Conservation (phyloP, 2,888 invertebrate genomes). For the Acleris sparsana region DNA sequence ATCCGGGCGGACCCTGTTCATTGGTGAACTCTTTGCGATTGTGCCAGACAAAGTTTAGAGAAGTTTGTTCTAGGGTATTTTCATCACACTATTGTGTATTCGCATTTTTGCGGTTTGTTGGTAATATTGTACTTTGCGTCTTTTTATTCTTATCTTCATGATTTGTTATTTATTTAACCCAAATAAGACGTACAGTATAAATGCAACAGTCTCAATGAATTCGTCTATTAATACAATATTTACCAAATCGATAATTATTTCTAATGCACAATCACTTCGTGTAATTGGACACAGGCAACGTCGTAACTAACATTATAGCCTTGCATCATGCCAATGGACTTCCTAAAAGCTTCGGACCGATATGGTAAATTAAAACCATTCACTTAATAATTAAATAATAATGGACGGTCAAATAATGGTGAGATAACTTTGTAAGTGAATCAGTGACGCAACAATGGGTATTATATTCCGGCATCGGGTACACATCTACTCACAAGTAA, state of each 20-base stretch:
- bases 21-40: too few species aligned
- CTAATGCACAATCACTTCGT: constrained; percentile 14
- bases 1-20: too few species aligned
- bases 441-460: constrained; percentile 64
- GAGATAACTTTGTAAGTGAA: constrained; percentile 50
- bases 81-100: too few species aligned
- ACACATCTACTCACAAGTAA: too few species aligned
- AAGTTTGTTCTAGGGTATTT: too few species aligned
- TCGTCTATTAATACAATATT: not conserved
- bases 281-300: constrained; percentile 19
- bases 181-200: too few species aligned
- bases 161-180: too few species aligned
- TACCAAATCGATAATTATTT: constrained; percentile 10
- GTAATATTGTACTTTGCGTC: too few species aligned
- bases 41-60: too few species aligned
- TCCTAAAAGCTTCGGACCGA: constrained; percentile 40
- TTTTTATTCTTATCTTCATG: not conserved
- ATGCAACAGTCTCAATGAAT: not conserved
- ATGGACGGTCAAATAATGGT: constrained; percentile 49
- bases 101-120: too few species aligned
- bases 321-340: constrained; percentile 29
- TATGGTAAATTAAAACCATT: constrained; percentile 47
- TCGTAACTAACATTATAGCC: constrained; percentile 21
- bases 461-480: constrained; percentile 6
- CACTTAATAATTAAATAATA: constrained; percentile 59